These are phyloP conservation scores for Sesia bembeciformis DNA, from an alignment of 2,888 invertebrate genomes.

Conservation along the genomic window DNA sequence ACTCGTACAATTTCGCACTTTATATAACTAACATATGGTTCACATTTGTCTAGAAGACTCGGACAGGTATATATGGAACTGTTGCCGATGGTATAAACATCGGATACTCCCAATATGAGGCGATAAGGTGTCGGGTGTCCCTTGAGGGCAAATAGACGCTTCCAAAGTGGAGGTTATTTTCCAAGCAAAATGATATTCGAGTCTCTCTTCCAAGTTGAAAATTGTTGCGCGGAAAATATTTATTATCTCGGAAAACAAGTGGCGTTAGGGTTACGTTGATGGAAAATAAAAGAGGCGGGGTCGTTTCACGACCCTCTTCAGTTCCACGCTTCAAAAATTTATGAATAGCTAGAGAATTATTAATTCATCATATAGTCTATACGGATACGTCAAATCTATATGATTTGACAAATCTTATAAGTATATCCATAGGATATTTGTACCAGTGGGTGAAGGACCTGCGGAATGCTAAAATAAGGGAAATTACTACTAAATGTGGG, in stretches of 20 bases:
- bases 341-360: too few species aligned
- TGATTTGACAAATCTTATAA: too few species aligned
- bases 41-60: neutral
- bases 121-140: neutral
- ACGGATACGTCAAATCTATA: too few species aligned
- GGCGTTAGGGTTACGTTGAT: neutral
- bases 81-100: neutral
- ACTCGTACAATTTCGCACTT: too few species aligned
- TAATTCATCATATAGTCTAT: too few species aligned
- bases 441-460: too few species aligned
- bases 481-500: too few species aligned
- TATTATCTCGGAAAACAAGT: neutral
- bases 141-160: neutral
- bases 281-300: neutral
- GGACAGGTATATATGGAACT: neutral
- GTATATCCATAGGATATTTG: too few species aligned
- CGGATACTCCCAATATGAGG: neutral
- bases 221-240: neutral
- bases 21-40: neutral
- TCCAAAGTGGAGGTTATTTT: neutral
- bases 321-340: too few species aligned
- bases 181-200: neutral
- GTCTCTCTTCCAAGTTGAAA: neutral
- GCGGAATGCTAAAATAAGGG: too few species aligned
- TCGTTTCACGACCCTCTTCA: neutral